Evolutionary conservation across 2,888 invertebrate species (phyloP).

Genomic region (Prosopocoilus inquinatus): DNA sequence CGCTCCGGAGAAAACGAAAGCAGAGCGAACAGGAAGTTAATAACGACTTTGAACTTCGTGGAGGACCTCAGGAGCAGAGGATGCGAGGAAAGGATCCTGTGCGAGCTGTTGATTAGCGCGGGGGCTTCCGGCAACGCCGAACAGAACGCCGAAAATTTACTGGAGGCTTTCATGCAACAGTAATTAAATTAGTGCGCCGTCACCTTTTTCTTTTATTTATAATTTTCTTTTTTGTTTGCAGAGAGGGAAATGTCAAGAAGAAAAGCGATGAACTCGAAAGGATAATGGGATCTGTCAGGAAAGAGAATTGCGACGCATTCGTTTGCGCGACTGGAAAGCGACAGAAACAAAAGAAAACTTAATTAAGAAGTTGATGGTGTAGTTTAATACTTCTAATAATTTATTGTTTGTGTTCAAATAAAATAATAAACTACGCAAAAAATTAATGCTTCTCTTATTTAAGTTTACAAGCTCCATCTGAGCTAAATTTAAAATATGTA

Average conservation of each 20-base stretch:
- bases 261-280: conserved; percentile 42
- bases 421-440: too few species aligned
- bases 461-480: too few species aligned
- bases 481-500: too few species aligned
- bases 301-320: conserved; percentile 41
- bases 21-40: conserved; percentile 16
- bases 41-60: conserved; percentile 5
- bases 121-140: conserved; percentile 39
- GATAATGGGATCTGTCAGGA: conserved; percentile 45
- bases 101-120: conserved; percentile 41
- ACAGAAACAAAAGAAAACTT: too few species aligned
- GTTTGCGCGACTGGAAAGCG: conserved; percentile 31
- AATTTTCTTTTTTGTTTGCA: conserved; percentile 33
- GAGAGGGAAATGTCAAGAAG: conserved; percentile 38
- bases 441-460: too few species aligned
- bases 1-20: conserved; percentile 17
- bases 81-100: conserved; percentile 43
- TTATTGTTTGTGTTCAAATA: too few species aligned
- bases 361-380: too few species aligned
- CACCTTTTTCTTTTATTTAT: neutral
- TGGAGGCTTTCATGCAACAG: conserved; percentile 42
- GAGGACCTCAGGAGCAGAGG: conserved; percentile 33
- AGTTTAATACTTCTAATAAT: too few species aligned
- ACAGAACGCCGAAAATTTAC: conserved; percentile 40
- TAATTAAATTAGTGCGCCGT: conserved; percentile 27